Evolutionary conservation across 2,888 invertebrate species (phyloP).

Genomic region (Lepas anatifera): DNA sequence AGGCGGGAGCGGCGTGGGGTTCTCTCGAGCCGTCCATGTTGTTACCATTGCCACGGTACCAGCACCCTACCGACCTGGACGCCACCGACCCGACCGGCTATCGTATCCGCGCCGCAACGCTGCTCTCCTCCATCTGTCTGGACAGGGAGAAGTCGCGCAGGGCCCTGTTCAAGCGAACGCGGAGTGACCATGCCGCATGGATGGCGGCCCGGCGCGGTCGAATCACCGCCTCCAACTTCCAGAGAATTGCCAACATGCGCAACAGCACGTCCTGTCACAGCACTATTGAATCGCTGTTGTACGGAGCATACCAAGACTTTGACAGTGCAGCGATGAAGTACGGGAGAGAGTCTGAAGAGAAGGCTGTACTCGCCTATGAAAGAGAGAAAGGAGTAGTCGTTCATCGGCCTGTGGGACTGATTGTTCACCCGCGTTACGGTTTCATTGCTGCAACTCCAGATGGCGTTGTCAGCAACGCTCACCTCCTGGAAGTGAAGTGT

Average conservation of each 20-base stretch:
- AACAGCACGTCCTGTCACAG: background rate
- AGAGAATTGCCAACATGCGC: background rate
- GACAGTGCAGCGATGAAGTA: background rate
- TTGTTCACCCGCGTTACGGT: background rate
- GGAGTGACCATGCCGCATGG: conserved; percentile 11
- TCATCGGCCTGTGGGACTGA: background rate
- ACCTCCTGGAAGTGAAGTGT: background rate
- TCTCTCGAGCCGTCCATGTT: background rate
- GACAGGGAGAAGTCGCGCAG: background rate
- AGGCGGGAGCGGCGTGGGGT: too few species aligned
- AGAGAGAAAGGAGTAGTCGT: background rate
- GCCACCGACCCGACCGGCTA: background rate
- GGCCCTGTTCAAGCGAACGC: conserved; percentile 15
- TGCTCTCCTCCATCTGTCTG: background rate
- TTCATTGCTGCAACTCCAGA: background rate
- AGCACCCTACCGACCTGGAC: background rate
- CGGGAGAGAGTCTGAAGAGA: background rate
- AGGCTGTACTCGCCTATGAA: background rate
- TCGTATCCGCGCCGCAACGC: background rate
- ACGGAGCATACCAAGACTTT: background rate
- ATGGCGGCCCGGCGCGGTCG: background rate
- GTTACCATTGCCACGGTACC: background rate
- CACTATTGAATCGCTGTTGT: background rate
- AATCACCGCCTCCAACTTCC: background rate
- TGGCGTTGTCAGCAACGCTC: background rate